Percentiles rank a stretch among this genome's conserved stretches.
phyloP scores from a whole-genome alignment of 2,113 vertebrate genomes.

The Strix aluco region DNA sequence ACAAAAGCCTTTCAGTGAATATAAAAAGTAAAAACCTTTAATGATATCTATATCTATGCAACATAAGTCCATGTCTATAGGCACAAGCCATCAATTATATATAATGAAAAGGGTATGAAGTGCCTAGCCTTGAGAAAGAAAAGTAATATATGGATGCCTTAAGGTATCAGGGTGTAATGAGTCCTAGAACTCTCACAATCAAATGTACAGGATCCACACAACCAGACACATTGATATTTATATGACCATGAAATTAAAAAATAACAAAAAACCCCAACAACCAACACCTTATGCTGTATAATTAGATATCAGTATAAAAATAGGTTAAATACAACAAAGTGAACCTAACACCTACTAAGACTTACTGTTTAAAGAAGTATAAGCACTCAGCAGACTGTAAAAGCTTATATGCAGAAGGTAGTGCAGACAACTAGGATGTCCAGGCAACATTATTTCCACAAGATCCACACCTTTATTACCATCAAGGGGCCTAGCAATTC shows the following conservation, averaged over 20 bases:
- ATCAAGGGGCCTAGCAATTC: not conserved
- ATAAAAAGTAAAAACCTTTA: not conserved
- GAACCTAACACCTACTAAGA: not conserved
- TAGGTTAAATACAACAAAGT: not conserved
- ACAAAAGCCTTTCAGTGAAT: constrained; percentile 18
- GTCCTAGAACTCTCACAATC: not conserved
- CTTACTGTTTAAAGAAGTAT: not conserved
- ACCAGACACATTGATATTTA: not conserved
- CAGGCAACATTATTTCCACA: not conserved
- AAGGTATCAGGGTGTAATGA: not conserved
- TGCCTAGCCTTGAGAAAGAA: not conserved
- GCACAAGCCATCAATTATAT: not conserved
- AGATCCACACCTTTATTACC: not conserved
- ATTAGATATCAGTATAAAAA: not conserved
- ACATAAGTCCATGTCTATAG: not conserved
- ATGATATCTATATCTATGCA: not conserved
- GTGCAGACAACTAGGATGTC: not conserved
- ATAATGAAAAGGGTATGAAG: not conserved
- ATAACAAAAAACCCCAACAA: not conserved
- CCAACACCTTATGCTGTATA: not conserved
- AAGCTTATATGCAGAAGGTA: not conserved
- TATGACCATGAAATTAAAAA: not conserved
- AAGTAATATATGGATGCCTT: not conserved
- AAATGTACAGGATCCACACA: not conserved
- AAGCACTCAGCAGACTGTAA: not conserved